Evolutionary conservation across 1,140 invertebrate genomes (phyloP).

Genomic region (Radopholus similis): DNA sequence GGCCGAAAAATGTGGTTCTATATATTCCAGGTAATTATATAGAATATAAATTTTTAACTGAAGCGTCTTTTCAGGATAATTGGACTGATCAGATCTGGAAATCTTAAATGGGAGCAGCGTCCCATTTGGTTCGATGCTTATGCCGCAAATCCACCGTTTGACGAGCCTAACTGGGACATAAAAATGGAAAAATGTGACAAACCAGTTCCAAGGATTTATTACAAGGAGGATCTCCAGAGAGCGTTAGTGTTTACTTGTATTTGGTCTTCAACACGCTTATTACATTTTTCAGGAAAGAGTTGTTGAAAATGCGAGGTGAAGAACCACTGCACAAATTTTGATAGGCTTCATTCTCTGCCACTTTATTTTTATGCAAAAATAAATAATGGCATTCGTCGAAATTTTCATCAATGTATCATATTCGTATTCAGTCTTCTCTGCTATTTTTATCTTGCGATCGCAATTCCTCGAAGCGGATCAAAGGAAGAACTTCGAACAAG

Average conservation of each 20-base stretch:
- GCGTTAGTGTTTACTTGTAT: not conserved
- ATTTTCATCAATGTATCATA: no score
- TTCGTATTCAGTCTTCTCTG: no score
- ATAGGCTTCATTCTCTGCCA: no score
- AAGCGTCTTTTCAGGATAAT: conserved; percentile 61
- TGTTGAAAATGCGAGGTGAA: not conserved
- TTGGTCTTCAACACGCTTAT: not conserved
- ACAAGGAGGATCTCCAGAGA: conserved; percentile 71
- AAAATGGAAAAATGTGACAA: conserved; percentile 64
- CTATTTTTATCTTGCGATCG: no score
- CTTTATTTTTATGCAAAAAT: no score
- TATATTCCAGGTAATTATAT: no score
- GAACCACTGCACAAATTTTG: no score
- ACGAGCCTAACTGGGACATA: conserved; percentile 72
- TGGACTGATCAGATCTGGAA: conserved; percentile 72
- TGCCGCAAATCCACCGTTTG: conserved; percentile 77
- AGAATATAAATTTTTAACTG: not conserved
- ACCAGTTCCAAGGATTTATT: conserved; percentile 71
- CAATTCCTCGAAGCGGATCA: no score
- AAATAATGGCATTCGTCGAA: no score
- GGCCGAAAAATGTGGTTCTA: no score
- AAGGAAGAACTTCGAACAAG: not conserved
- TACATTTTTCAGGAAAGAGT: not conserved
- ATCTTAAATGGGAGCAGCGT: conserved; percentile 72
- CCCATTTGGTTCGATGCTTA: conserved; percentile 88